Conservation (phyloP, 2,113 vertebrate genomes). For the Chaetodon auriga region DNA sequence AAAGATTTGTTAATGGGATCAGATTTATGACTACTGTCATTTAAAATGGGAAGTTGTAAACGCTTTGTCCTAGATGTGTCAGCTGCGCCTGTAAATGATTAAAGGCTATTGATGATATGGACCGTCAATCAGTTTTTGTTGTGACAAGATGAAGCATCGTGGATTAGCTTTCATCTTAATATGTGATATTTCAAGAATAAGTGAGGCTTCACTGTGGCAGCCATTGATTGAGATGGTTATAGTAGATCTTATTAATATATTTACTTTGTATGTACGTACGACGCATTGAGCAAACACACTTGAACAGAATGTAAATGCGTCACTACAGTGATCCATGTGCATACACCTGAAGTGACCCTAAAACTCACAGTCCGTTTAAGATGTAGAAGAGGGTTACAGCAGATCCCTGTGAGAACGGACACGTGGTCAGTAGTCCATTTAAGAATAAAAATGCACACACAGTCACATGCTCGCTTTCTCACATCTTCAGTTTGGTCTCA, state of each 20-base stretch:
- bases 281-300: background rate
- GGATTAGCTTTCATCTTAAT: slow-evolving; percentile 29
- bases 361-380: slow-evolving; percentile 48
- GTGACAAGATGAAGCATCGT: slow-evolving; percentile 37
- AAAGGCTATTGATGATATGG: slow-evolving; percentile 52
- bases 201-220: slow-evolving; percentile 1
- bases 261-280: slow-evolving; percentile 12
- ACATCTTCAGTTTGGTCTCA: slow-evolving; percentile 14
- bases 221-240: slow-evolving; percentile 22
- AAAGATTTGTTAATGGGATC: slow-evolving; percentile 38
- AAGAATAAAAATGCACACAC: background rate
- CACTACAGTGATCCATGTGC: background rate
- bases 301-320: background rate
- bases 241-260: slow-evolving; percentile 12
- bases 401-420: background rate
- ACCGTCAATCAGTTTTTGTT: slow-evolving; percentile 50
- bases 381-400: slow-evolving; percentile 20
- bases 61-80: slow-evolving; percentile 49
- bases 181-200: slow-evolving; percentile 45
- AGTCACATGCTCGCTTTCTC: background rate
- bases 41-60: slow-evolving; percentile 57
- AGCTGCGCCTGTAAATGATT: slow-evolving; percentile 35
- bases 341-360: slow-evolving; percentile 2
- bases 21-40: slow-evolving; percentile 46
- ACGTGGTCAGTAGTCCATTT: background rate